Evolutionary conservation across 2,888 invertebrate genomes (phyloP).

Genomic region (Chironomus riparius): DNA sequence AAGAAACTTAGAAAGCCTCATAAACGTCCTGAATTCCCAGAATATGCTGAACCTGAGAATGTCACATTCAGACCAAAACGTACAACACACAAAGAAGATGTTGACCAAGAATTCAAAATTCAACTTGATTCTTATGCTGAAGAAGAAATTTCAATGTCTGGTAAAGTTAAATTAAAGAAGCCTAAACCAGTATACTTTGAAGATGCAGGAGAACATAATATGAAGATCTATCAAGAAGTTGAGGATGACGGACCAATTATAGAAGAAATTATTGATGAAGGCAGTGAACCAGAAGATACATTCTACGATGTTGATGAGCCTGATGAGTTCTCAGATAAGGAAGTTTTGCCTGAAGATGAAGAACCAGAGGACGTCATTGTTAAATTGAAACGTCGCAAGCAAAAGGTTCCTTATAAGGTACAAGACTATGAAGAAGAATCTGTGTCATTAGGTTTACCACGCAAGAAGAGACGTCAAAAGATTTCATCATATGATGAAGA

Average conservation of each 20-base stretch:
- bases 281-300: conserved; percentile 45
- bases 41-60: conserved; percentile 64
- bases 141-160: conserved; percentile 79
- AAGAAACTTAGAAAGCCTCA: conserved; percentile 61
- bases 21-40: conserved; percentile 58
- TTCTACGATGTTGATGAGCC: conserved; percentile 46
- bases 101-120: conserved; percentile 84
- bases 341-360: conserved; percentile 40
- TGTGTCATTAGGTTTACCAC: conserved; percentile 43
- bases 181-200: conserved; percentile 65
- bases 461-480: conserved; percentile 43
- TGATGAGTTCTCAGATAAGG: conserved; percentile 44
- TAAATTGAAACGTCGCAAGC: conserved; percentile 44
- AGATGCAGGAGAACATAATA: conserved; percentile 67
- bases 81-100: conserved; percentile 73
- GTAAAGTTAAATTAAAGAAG: conserved; percentile 70
- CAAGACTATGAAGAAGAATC: conserved; percentile 51
- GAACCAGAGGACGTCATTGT: conserved; percentile 42
- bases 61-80: conserved; percentile 70
- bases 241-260: conserved; percentile 50
- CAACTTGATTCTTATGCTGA: conserved; percentile 77
- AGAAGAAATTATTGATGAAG: conserved; percentile 53
- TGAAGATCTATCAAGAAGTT: conserved; percentile 54
- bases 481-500: conserved; percentile 52
- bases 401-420: conserved; percentile 46